Conservation (phyloP, 2,797 vertebrate species). For the Naso thynnoides region DNA sequence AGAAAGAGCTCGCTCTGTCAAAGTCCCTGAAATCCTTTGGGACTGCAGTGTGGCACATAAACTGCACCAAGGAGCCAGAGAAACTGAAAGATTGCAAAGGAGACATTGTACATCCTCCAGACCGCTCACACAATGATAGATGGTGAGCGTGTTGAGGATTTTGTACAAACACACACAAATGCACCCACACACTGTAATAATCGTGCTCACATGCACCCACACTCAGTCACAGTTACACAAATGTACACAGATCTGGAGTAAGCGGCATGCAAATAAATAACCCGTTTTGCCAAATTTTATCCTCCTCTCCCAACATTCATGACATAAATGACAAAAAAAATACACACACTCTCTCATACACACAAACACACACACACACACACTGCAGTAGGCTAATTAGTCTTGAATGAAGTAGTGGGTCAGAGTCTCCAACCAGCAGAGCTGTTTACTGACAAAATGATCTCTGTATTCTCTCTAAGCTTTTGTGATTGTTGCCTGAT, state of each 20-base stretch:
- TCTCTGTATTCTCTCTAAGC: constrained; percentile 14
- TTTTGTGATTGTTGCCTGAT: constrained; percentile 15
- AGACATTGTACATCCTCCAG: constrained; percentile 16
- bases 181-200: neutral
- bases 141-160: constrained; percentile 8
- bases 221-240: neutral
- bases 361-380: constrained; percentile 1
- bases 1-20: constrained; percentile 38
- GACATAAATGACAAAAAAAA: too few relatives aligned
- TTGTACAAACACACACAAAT: constrained; percentile 14
- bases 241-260: neutral
- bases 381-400: neutral
- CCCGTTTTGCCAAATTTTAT: neutral
- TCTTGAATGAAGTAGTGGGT: neutral
- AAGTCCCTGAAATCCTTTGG: constrained; percentile 29
- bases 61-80: constrained; percentile 16
- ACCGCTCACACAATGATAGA: constrained; percentile 12
- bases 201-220: neutral
- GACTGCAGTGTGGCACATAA: constrained; percentile 30
- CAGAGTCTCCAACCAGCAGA: constrained; percentile 9
- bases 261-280: neutral
- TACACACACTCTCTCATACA: neutral
- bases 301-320: neutral
- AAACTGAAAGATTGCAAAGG: constrained; percentile 22
- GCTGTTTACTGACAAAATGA: constrained; percentile 20